Base-by-base conservation (phyloP, 1,140 invertebrate species). In the Drosophila oshimai region DNA sequence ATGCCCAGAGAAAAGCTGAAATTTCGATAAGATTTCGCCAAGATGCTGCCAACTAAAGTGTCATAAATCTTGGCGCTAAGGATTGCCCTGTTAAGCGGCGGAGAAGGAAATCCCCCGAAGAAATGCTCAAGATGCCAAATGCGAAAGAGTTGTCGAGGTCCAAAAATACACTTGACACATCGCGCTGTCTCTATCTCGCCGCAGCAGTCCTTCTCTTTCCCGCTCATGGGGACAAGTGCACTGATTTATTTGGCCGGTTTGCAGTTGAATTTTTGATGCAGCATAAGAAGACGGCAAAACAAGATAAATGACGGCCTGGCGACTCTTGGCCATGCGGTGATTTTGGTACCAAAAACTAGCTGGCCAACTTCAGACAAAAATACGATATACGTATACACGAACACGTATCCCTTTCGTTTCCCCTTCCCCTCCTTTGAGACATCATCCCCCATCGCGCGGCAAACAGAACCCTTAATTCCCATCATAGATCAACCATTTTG, bases 181-280 rank as follows among this genome's bases (percentile, higher is more conserved):
- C 75, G 58, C 44, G 12, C 34, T 7, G 46, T 54, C 45, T 65
- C 33, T 53, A 26, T 55, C 44, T 44, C 31, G 33, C 22, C 10
- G 24, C 47, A 24, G 37, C 28, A 45, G 49, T 65, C 72, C n/a
- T 34, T 20, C 31, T 65, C 61, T 49, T 10, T 47, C 26, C 0
- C 20, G 12, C 34, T 22, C 22, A 46, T 36, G 18, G 54, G 57
- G 61, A 47, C 45, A 50, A 74, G 50, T 75, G 68, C 81, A 67
- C 89, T 90, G 89, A 90, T 90, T 90, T 90, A 90, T 90, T 90
- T 90, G 78, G 80, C 75, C 89, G 79, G 81, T 87, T 90, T 90
- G 89, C 77, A 80, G 89, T 89, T 87, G 80, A 90, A 71, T 79
- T 80, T 73, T 76, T 83, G 80, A 83, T 83, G 81, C 86, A 88